phyloP scores from a whole-genome alignment of 2,113 vertebrate species.

The Gnathonemus longibarbis region DNA sequence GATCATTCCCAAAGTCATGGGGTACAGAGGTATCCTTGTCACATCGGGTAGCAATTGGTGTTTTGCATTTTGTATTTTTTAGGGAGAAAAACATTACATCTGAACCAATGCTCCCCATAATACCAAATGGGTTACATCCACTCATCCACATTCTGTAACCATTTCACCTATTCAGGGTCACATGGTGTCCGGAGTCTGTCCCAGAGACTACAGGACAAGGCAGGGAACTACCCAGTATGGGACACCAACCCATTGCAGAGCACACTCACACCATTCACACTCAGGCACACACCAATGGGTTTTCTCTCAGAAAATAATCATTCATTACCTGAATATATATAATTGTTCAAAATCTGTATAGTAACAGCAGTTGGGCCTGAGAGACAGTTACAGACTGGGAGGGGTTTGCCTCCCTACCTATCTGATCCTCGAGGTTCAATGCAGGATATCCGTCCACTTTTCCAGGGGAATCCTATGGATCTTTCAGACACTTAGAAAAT shows the following conservation, averaged over 20 bases:
- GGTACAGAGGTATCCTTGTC: neutral
- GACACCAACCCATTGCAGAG: neutral
- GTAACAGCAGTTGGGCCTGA: neutral
- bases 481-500: slow-evolving; percentile 26
- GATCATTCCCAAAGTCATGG: neutral
- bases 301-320: neutral
- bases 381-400: neutral
- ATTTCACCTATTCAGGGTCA: neutral
- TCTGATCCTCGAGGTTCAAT: neutral
- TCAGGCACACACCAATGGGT: neutral
- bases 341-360: neutral
- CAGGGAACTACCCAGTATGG: neutral
- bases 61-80: neutral
- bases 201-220: neutral
- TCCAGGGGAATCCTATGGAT: neutral
- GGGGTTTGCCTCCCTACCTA: neutral
- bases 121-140: neutral
- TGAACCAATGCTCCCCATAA: too few relatives aligned
- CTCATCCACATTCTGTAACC: neutral
- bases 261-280: neutral
- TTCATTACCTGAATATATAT: neutral
- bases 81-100: neutral
- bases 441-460: neutral
- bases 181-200: neutral
- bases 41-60: neutral